phyloP scores from a whole-genome alignment of 2,797 vertebrate species.

The Falco rusticolus region DNA sequence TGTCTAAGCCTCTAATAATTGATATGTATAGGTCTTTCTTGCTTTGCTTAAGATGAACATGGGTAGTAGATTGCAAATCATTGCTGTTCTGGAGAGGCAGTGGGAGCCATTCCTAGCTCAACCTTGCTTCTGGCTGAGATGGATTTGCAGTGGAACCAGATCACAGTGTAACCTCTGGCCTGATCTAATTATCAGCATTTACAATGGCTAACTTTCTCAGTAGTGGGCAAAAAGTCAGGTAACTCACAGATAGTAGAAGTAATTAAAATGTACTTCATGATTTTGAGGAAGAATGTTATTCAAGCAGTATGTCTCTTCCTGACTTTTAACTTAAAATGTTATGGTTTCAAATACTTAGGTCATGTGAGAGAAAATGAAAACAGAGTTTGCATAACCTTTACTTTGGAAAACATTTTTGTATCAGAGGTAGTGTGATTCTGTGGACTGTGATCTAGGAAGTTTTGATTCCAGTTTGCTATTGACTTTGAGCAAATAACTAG shows the following conservation, averaged over 20 bases:
- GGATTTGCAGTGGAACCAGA: neutral
- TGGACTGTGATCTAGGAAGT: neutral
- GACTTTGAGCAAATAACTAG: neutral
- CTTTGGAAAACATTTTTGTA: neutral
- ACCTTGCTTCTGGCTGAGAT: neutral
- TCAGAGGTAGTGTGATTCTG: fast-evolving
- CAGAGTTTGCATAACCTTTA: neutral
- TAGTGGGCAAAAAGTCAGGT: constrained; percentile 35
- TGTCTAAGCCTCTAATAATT: neutral
- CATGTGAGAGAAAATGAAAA: neutral
- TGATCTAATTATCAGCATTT: constrained; percentile 5
- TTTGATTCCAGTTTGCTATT: neutral
- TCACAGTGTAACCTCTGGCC: constrained; percentile 32
- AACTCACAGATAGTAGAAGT: neutral
- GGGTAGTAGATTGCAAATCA: neutral
- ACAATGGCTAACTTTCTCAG: neutral
- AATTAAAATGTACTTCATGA: neutral
- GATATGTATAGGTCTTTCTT: neutral
- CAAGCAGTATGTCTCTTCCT: neutral
- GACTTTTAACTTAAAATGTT: neutral
- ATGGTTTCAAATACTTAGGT: neutral
- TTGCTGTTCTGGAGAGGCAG: neutral
- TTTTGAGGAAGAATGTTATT: neutral
- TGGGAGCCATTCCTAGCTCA: neutral
- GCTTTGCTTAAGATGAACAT: neutral